Conservation (phyloP, 2,113 vertebrate species). For the Columba livia region DNA sequence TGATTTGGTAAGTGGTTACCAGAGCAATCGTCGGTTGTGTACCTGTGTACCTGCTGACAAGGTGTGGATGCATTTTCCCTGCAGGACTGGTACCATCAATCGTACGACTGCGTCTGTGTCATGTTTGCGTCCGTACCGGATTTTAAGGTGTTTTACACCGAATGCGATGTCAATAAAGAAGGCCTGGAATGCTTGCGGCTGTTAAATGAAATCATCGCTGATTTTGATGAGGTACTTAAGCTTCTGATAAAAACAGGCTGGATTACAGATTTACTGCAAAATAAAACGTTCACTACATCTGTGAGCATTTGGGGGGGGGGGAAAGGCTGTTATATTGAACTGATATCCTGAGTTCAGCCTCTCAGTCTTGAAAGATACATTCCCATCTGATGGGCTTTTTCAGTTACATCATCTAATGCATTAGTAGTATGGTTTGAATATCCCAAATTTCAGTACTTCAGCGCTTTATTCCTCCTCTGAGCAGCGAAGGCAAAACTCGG, state of each 20-base stretch:
- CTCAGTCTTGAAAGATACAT: neutral
- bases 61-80: neutral
- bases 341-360: neutral
- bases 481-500: neutral
- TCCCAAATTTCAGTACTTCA: neutral
- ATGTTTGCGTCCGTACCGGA: constrained; percentile 98
- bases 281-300: neutral
- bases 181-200: constrained; percentile 96
- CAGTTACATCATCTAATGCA: neutral
- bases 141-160: constrained; percentile 98
- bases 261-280: neutral
- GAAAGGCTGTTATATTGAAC: neutral
- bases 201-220: constrained; percentile 96
- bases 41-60: neutral
- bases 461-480: neutral
- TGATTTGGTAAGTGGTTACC: neutral
- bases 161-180: constrained; percentile 98
- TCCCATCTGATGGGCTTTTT: neutral
- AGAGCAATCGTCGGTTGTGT: neutral
- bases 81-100: constrained; percentile 98
- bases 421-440: neutral
- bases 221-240: constrained; percentile 92
- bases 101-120: constrained; percentile 96
- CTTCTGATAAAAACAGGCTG: neutral
- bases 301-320: neutral